Percentiles rank a stretch among this genome's conserved stretches.
These are phyloP conservation scores for Porites rus DNA, from an alignment of 92 coral and sea anemone species.

Conservation along the genomic window DNA sequence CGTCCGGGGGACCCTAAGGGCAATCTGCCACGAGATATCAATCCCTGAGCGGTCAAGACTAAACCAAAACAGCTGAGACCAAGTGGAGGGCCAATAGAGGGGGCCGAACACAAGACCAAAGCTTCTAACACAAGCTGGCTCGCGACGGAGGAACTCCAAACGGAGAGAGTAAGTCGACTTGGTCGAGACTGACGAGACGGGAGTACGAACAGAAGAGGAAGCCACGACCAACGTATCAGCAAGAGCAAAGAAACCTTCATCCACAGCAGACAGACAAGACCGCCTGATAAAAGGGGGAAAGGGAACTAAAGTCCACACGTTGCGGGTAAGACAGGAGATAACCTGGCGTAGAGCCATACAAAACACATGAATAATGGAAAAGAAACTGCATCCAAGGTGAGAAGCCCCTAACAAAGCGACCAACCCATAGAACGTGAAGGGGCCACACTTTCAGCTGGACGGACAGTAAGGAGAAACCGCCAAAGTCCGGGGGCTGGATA, in stretches of 20 bases:
- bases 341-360: neutral
- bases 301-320: neutral
- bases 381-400: neutral
- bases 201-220: too few relatives aligned
- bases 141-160: too few relatives aligned
- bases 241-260: neutral
- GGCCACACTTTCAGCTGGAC: neutral
- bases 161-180: too few relatives aligned
- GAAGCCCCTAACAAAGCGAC: neutral
- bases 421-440: neutral
- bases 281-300: neutral
- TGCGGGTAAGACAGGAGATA: neutral
- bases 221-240: neutral
- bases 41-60: neutral
- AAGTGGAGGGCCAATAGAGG: neutral
- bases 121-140: neutral
- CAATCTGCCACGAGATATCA: slow-evolving; percentile 13
- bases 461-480: neutral
- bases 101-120: neutral
- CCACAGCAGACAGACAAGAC: neutral
- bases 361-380: neutral
- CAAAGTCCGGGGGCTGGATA: neutral
- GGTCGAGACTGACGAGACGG: too few relatives aligned
- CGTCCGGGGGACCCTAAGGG: slow-evolving; percentile 20
- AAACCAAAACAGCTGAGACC: neutral